Base-by-base conservation (phyloP, 2,888 invertebrate species). In the Cephus pulcher region DNA sequence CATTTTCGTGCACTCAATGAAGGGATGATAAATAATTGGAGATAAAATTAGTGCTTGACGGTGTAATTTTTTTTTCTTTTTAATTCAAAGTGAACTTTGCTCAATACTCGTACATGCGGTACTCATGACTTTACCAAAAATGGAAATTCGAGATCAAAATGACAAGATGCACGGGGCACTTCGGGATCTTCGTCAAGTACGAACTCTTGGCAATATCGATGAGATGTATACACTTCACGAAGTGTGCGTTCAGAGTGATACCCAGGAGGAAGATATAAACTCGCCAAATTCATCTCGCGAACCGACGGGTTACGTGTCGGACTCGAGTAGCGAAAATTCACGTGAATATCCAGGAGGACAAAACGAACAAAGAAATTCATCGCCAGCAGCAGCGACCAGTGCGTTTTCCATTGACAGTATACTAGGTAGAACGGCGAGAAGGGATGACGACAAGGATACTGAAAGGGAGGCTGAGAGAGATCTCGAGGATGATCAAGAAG, bases 391-490 rank as follows among this genome's bases (percentile, higher is more conserved):
- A 11, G 82, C 83, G 75, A 82, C 87, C n/a, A 90, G 88, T 81
- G 89, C 89, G 34, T 90, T 90, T 74, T 89, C 89, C 3, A 90
- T 90, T 76, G 90, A 90, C 77, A 90, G 86, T 79, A 90, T 90
- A 76, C 84, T 90, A 4, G 89, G 86, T 11, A 82, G 86, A 0
- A 79, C 82, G 30, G 80, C 33, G 32, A 69, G 76, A 33, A 76
- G 74, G 30, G 32, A 78, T 69, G 56, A 71, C 23, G 80, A 81
- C 75, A 69, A 75, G 71, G 76, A 32, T 34, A 34, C 71, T 0
- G 71, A 81, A n/a, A 80, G 78, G 32, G 86, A 86, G 70, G 85
- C 82, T 74, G 78, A 76, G 68, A 69, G 78, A 12, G 78, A 78
- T 11, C 30, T 69, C 11, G 78, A 78, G 2, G 78, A 78, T 15